Percentiles rank a stretch among this genome's conserved stretches.
These are phyloP conservation scores for Pelecanoides urinatrix DNA, from an alignment of 2,113 vertebrate species.

Conservation along the genomic window DNA sequence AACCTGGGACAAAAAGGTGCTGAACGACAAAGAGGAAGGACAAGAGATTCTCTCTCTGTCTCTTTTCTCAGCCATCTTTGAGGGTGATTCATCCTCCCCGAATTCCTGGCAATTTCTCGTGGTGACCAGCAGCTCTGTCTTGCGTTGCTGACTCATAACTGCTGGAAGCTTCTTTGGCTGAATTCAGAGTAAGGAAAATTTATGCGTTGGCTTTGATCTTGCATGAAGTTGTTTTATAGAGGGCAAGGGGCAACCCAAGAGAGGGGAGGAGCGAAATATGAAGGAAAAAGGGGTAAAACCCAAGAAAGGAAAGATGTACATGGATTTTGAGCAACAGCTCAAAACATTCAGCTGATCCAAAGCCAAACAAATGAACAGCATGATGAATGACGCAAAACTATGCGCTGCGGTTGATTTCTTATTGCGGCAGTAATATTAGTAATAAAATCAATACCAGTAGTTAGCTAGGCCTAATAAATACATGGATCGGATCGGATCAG, in stretches of 20 bases:
- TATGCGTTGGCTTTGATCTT: neutral
- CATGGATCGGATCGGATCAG: neutral
- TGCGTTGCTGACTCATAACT: conserved; percentile 15
- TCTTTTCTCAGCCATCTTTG: neutral
- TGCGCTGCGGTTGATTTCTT: neutral
- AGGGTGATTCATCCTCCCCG: neutral
- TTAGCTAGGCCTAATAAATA: conserved; percentile 38
- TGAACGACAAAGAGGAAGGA: neutral
- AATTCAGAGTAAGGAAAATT: neutral
- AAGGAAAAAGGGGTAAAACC: neutral
- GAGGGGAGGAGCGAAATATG: neutral
- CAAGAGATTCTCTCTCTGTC: neutral
- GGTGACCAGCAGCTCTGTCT: neutral
- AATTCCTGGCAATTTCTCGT: neutral
- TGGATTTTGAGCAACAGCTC: neutral
- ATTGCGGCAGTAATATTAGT: neutral
- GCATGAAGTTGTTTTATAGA: neutral
- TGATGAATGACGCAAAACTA: neutral
- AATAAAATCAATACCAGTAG: conserved; percentile 59
- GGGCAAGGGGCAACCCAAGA: neutral
- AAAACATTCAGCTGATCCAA: neutral
- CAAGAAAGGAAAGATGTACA: fast-evolving
- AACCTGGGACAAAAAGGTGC: neutral
- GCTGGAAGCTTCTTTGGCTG: conserved; percentile 3
- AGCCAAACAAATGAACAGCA: neutral